Percentiles rank a stretch among this genome's conserved stretches.
phyloP scores from a whole-genome alignment of 2,797 vertebrate species.

The Silurus lanzhouensis region DNA sequence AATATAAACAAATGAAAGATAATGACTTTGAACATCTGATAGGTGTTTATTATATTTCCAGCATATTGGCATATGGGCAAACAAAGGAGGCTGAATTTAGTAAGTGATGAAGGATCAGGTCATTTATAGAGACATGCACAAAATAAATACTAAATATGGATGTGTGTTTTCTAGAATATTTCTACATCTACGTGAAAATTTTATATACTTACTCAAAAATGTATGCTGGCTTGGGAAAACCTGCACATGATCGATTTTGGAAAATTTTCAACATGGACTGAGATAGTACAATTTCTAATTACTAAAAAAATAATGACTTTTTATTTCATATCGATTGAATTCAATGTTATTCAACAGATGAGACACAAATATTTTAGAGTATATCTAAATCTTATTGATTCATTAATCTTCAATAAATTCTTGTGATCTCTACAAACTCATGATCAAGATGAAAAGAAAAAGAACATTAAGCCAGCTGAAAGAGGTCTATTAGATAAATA shows the following conservation, averaged over 20 bases:
- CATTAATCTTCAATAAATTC: neutral
- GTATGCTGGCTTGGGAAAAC: neutral
- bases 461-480: neutral
- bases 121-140: neutral
- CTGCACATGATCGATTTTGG: neutral
- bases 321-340: neutral
- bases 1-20: neutral
- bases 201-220: neutral
- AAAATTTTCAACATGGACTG: neutral
- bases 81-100: neutral
- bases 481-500: too few relatives aligned
- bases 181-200: neutral
- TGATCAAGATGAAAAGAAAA: neutral
- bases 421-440: neutral
- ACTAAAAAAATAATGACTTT: neutral
- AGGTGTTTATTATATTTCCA: neutral
- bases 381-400: neutral
- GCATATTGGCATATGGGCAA: neutral
- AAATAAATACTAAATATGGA: neutral
- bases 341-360: neutral
- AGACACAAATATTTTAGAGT: neutral
- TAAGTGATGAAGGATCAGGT: neutral
- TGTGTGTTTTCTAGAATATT: neutral
- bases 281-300: neutral
- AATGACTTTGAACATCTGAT: neutral